Evolutionary conservation across 1,140 invertebrate species (phyloP), one percentile per base, ranked within the genome.

Genomic region (Heliothis subflexa): DNA sequence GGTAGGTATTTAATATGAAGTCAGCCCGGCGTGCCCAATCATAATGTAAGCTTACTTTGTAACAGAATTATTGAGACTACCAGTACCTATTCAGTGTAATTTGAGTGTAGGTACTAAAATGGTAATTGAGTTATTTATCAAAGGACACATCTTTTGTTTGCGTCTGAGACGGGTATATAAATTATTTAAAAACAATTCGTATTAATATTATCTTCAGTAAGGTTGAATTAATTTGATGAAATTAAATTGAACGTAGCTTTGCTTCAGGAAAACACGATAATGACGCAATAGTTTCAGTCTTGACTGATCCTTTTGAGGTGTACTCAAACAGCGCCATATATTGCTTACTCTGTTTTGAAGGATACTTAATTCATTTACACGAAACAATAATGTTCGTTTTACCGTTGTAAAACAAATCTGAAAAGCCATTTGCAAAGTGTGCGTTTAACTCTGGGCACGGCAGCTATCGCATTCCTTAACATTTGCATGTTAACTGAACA

Each of bases 401-500:
- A 25, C 54, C 9, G 7, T 28, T 28, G 21, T 14, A 28, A 59
- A 59, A 25, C 49, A 25, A 59, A 13, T 3, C 4, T 25, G 13
- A 13, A 59, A 25, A 14, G 11, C 3, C 11, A 11, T 28, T 59
- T 59, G 12, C 25, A 13, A 59, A 28, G 21, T 14, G 4, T 12
- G 28, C 21, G 21, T 47, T 11, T 1, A 40, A 16, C 16, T 49
- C 13, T 2, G 45, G 2, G 50, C 47, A n/a, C 47, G 47, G 66
- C 66, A 70, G 68, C 68, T 40, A 55, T 70, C 10, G 50, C 18
- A 16, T 18, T 50, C 68, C 28, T 74, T 49, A 21, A 61, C 71
- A 74, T 61, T 61, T 61, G 55, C 55, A 74, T 74, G 71, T 74
- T 57, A 72, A 74, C 71, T 74, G 33, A 74, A 61, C 28, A 74